Evolutionary conservation across 2,888 invertebrate genomes (phyloP), one percentile per base, ranked within the genome.

Genomic region (Tenthredo livida): DNA sequence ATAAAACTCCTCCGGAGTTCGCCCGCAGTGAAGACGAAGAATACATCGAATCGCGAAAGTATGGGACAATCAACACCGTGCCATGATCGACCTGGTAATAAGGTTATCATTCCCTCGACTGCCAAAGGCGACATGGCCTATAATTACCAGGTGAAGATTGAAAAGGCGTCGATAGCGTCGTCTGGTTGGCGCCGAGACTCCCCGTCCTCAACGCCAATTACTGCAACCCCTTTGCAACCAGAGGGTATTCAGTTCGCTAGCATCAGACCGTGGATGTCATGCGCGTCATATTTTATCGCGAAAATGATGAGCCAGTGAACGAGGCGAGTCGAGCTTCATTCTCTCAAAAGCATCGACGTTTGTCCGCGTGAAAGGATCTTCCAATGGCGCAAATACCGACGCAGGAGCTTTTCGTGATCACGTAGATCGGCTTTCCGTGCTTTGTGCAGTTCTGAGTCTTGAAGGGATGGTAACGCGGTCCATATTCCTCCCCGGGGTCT

Each of bases 141-240:
- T 90, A 90, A 90, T 91, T 90, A 90, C 87, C 87, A 85, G 85
- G 87, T 85, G 87, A 87, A 86, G 86, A 89, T 89, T 87, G 88
- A 90, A 89, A 90, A 90, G 88, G 86, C 89, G 87, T 89, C 88
- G 90, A 89, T 90, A 85, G 85, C 84, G 86, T 54, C 73, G 84
- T 61, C 80, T 61, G 58, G 80, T 80, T 80, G 80, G 80, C 80
- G 80, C 80, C 80, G 37, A 21, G 21, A 40, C 80, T 21, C 58
- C 80, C 61, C 61, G 12, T 61, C 50, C 50, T 6, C n/a, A 12
- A 17, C 40, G 61, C 40, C 80, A 80, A 80, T 80, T 80, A 80
- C 77, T 40, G 12, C 80, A 61, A 80, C 80, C 80, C 80, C 61
- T 29, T 47, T 21, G 58, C 37, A 40, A 50, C n/a, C 33, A 29